phyloP scores from a whole-genome alignment of 2,888 invertebrate species.

The Sepiola atlantica region DNA sequence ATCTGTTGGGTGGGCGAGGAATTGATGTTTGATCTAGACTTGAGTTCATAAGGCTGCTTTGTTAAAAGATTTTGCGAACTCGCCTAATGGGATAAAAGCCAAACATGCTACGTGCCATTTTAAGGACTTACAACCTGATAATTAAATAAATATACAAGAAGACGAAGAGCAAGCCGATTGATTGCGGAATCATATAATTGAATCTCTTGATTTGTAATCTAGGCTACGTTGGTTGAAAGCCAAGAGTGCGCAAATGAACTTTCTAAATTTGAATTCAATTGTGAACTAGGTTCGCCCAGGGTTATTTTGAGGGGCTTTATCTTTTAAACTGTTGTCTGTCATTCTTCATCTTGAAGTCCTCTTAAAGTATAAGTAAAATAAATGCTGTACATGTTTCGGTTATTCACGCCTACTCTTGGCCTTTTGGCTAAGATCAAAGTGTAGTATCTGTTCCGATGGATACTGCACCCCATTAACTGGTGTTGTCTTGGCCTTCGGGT shows the following conservation, averaged over 20 bases:
- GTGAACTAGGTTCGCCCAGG: not conserved
- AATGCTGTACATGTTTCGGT: not conserved
- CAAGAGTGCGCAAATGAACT: not conserved
- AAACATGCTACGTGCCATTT: slow-evolving; percentile 12
- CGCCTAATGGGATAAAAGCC: not conserved
- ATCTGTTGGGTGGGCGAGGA: not conserved
- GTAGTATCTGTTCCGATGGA: no score
- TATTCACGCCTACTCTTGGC: not conserved
- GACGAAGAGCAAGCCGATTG: not conserved
- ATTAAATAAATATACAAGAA: not conserved
- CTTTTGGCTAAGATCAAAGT: no score
- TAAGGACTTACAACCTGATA: not conserved
- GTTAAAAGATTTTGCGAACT: not conserved
- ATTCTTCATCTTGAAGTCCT: not conserved
- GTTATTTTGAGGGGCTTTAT: not conserved
- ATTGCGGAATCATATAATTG: not conserved
- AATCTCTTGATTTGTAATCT: not conserved
- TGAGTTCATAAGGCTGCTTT: not conserved
- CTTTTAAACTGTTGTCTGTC: not conserved
- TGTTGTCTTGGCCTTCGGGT: no score
- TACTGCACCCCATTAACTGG: no score
- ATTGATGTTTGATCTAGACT: not conserved
- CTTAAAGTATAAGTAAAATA: not conserved
- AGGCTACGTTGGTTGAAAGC: not conserved
- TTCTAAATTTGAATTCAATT: slow-evolving; percentile 32